Conservation (phyloP, 2,888 invertebrate species). For the Cephus pulcher region DNA sequence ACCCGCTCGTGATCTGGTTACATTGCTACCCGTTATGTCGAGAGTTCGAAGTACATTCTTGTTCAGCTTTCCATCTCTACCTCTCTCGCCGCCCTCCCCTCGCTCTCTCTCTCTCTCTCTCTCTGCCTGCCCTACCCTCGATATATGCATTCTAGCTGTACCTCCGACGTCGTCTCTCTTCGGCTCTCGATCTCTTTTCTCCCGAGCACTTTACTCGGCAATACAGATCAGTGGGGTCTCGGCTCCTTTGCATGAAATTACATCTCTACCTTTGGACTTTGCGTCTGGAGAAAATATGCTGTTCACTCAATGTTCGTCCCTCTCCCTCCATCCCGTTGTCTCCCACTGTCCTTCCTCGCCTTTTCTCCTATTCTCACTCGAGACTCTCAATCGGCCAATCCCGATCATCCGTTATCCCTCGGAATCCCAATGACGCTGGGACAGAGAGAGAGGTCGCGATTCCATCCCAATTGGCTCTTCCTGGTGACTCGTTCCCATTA, state of each 20-base stretch:
- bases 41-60: conserved; percentile 51
- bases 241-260: conserved; percentile 51
- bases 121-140: not conserved
- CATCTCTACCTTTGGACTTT: conserved; percentile 43
- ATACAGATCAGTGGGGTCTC: conserved; percentile 22
- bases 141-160: not conserved
- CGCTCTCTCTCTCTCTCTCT: conserved; percentile 13
- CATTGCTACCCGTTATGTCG: conserved; percentile 57
- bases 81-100: conserved; percentile 16
- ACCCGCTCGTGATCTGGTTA: conserved; percentile 50
- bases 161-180: conserved; percentile 19
- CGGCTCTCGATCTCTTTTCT: conserved; percentile 22
- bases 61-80: conserved; percentile 33
- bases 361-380: not conserved
- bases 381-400: not conserved
- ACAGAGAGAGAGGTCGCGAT: not conserved
- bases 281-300: conserved; percentile 35
- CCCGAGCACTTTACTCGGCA: conserved; percentile 16
- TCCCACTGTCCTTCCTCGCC: not conserved
- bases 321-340: not conserved
- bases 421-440: not conserved
- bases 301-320: not conserved
- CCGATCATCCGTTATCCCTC: not conserved
- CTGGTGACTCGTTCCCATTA: not conserved
- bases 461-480: not conserved